Conservation (phyloP, 2,113 vertebrate species). For the Sterrhoptilus dennistouni region DNA sequence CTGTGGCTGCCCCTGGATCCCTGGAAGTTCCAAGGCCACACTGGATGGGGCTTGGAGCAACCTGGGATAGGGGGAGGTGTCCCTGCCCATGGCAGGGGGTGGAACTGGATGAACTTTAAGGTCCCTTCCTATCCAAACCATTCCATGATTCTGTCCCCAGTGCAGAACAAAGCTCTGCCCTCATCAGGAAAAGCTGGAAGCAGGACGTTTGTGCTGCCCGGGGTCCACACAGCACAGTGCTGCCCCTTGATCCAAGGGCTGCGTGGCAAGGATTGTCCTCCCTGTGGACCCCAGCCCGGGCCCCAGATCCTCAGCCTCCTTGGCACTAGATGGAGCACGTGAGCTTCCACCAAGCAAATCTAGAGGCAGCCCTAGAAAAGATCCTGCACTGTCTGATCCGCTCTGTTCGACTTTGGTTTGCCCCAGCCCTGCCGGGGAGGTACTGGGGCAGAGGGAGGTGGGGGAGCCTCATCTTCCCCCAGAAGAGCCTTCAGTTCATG, state of each 20-base stretch:
- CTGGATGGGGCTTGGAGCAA: accelerated
- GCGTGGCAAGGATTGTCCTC: accelerated
- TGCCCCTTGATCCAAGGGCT: neutral
- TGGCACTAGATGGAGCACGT: constrained; percentile 21
- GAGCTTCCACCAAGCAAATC: neutral
- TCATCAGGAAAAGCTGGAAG: neutral
- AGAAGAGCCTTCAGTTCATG: neutral
- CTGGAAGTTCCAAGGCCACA: neutral
- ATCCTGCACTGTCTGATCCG: neutral
- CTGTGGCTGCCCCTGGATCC: neutral
- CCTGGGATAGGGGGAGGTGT: neutral
- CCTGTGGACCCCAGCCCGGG: neutral
- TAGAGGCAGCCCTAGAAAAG: neutral
- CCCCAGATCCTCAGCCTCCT: neutral
- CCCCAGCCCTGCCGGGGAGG: neutral
- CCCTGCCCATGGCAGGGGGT: neutral
- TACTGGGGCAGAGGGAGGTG: accelerated
- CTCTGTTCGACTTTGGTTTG: neutral
- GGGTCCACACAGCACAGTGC: neutral
- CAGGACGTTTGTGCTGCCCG: neutral
- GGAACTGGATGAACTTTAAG: neutral
- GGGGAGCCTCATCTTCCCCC: neutral
- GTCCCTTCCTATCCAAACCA: neutral
- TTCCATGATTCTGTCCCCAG: too few relatives aligned
- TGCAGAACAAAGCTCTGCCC: neutral